Percentiles rank a stretch among this genome's conserved stretches.
Conservation (phyloP, 1,140 invertebrate genomes). For the Drosophila hydei region DNA sequence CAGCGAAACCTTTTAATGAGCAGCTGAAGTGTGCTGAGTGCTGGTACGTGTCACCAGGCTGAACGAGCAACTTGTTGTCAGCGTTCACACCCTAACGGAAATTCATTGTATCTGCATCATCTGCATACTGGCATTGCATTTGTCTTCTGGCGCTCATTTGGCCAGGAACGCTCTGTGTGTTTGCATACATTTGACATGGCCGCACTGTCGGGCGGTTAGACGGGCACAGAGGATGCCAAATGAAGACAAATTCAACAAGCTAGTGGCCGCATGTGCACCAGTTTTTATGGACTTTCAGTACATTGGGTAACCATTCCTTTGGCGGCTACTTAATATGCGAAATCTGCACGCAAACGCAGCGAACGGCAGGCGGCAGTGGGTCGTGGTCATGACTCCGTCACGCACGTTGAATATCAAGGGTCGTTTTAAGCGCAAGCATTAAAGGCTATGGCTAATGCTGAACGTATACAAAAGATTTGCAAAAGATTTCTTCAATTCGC, state of each 20-base stretch:
- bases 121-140: constrained; percentile 48
- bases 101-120: constrained; percentile 33
- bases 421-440: not conserved
- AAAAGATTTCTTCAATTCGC: not conserved
- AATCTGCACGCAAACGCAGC: constrained; percentile 31
- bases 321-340: constrained; percentile 57
- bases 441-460: not conserved
- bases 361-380: not conserved
- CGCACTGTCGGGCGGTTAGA: constrained; percentile 2
- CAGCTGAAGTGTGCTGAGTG: constrained; percentile 37
- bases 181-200: constrained; percentile 61
- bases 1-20: constrained; percentile 54
- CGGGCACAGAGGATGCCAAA: constrained; percentile 1
- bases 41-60: constrained; percentile 12
- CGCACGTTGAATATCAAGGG: constrained; percentile 2
- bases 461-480: not conserved
- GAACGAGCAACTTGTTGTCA: constrained; percentile 60
- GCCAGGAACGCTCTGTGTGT: constrained; percentile 49
- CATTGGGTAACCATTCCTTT: constrained; percentile 33
- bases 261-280: constrained; percentile 7
- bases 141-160: constrained; percentile 51
- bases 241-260: constrained; percentile 42
- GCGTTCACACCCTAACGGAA: constrained; percentile 24
- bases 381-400: not conserved
- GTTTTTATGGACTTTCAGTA: constrained; percentile 16